Conservation (phyloP, 2,888 invertebrate genomes). For the Eilema depressum region DNA sequence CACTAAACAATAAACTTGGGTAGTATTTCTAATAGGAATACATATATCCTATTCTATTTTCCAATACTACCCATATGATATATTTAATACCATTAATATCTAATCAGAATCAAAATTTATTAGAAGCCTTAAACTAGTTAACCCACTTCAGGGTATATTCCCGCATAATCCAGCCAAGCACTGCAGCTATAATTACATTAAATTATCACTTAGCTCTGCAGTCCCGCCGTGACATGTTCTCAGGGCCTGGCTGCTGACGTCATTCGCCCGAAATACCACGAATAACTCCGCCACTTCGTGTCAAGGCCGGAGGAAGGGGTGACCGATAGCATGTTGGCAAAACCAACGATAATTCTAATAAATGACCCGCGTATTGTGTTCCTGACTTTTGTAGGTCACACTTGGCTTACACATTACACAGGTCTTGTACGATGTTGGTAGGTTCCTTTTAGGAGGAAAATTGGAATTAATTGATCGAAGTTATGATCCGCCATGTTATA, state of each 20-base stretch:
- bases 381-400: conserved; percentile 22
- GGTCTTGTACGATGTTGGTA: conserved; percentile 1
- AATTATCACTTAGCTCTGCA: conserved; percentile 50
- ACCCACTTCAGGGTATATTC: neutral
- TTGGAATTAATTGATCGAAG: neutral
- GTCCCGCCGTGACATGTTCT: conserved; percentile 40
- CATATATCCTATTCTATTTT: too few species aligned
- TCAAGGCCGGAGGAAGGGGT: conserved; percentile 55
- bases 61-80: too few species aligned
- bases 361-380: conserved; percentile 42
- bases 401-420: conserved; percentile 10
- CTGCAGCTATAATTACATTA: conserved; percentile 52
- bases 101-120: neutral
- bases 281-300: conserved; percentile 51
- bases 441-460: neutral
- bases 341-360: conserved; percentile 51
- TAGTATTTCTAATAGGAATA: too few species aligned
- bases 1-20: neutral
- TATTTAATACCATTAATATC: neutral
- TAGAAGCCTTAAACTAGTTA: neutral
- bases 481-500: too few species aligned
- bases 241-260: conserved; percentile 50
- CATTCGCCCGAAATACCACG: conserved; percentile 41
- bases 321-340: conserved; percentile 47
- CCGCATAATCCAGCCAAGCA: conserved; percentile 26